Conservation (phyloP, 2,797 vertebrate species). For the Enteromius fasciolatus region DNA sequence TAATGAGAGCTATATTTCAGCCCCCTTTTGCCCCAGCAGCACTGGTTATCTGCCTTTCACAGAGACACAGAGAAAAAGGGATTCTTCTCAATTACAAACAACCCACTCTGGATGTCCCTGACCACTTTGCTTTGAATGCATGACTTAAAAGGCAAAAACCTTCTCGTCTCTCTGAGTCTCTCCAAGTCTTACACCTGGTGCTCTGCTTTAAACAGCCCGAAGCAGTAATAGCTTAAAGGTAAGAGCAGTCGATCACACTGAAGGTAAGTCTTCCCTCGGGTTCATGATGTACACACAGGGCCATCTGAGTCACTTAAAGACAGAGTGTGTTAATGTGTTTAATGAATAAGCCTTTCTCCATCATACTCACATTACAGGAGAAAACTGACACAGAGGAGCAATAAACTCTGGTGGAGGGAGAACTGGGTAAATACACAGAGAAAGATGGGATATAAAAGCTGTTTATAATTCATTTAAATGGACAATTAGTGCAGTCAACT, state of each 20-base stretch:
- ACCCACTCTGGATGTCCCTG: neutral
- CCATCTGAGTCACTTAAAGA: conserved; percentile 6
- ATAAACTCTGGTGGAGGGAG: conserved; percentile 32
- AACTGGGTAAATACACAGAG: neutral
- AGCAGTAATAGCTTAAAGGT: neutral
- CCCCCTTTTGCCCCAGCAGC: conserved; percentile 34
- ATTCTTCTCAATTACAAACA: conserved; percentile 26
- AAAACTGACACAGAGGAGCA: conserved; percentile 23
- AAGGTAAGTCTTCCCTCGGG: conserved; percentile 20
- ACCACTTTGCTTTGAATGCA: conserved; percentile 23
- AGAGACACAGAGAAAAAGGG: neutral
- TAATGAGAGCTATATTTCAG: conserved; percentile 53
- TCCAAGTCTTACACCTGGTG: conserved; percentile 23
- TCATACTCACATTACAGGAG: conserved; percentile 27
- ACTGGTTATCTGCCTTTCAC: conserved; percentile 41
- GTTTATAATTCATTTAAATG: conserved; percentile 16
- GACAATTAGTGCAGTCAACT: neutral
- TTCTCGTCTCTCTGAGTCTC: neutral
- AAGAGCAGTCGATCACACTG: neutral
- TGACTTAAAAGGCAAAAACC: conserved; percentile 18
- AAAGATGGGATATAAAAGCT: neutral
- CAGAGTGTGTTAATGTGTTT: neutral
- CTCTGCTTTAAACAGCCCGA: neutral
- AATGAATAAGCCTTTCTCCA: neutral
- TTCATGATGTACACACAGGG: conserved; percentile 8